Evolutionary conservation across 2,888 invertebrate species (phyloP), one percentile per base, ranked within the genome.

Genomic region (Yponomeuta sedellus): DNA sequence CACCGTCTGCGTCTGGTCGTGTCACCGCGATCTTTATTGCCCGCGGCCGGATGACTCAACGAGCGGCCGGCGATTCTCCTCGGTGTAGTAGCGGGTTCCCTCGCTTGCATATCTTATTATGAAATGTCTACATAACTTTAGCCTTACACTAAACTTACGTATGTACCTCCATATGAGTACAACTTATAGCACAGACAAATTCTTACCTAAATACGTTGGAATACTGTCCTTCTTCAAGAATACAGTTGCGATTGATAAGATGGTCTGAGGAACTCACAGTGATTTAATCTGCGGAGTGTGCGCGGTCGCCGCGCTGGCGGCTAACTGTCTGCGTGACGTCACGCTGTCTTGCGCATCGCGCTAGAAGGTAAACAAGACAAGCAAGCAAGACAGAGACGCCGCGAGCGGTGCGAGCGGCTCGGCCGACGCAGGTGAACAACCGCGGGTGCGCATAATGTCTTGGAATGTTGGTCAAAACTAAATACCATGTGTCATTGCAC

Each of bases 401-500:
- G 34, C 59, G 59, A 4, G 19, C n/a, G 64, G 52, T 59, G 66
- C 52, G 66, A 56, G 65, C 39, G 61, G 66, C 66, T 66, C 62
- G 66, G 34, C 44, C 64, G 68, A 67, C 39, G 39, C 39, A 61
- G 61, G 64, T 66, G 56, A 52, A 59, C 65, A 66, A 63, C 66
- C 63, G 59, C 70, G 68, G 10, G 44, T 16, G 16, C 16, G 16
- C 44, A 52, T 3, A 16, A 16, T 12, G 44, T 16, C 44, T 52
- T 16, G 44, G 44, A 52, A 52, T 52, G 44, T 52, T 16, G 44
- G 44, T 16, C 44, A 52, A 52, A 52, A n/a, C n/a, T n/a, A n/a
- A n/a, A 16, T 12, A 16, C 44, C 44, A 34, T 8, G 8, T 1
- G 8, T 8, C 44, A 52, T 6, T 52, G 16, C 16, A 44, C 10